Conservation (phyloP, 1,140 invertebrate species). For the Conus betulinus region DNA sequence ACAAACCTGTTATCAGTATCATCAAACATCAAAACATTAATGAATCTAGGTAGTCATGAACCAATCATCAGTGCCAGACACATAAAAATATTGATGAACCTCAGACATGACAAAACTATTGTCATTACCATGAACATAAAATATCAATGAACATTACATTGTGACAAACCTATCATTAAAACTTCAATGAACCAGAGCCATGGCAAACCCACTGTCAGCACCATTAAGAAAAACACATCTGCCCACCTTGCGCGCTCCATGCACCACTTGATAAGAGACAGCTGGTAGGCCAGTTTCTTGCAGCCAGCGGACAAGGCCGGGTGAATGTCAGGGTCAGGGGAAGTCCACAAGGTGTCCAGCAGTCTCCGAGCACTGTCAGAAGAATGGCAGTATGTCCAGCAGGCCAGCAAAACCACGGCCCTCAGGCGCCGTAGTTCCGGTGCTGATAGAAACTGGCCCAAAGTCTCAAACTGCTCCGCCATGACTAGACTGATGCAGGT, state of each 20-base stretch:
- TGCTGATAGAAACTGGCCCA: conserved; percentile 60
- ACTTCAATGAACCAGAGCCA: too few relatives aligned
- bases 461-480: conserved; percentile 56
- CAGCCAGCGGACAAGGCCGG: conserved; percentile 61
- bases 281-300: conserved; percentile 71
- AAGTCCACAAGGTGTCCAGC: conserved; percentile 61
- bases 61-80: too few relatives aligned
- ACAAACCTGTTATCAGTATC: too few relatives aligned
- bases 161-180: too few relatives aligned
- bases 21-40: too few relatives aligned
- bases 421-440: conserved; percentile 68
- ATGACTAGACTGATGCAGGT: conserved; percentile 63
- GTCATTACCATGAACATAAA: too few relatives aligned
- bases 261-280: conserved; percentile 73
- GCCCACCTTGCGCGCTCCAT: conserved; percentile 68
- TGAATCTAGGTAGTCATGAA: too few relatives aligned
- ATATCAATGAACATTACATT: too few relatives aligned
- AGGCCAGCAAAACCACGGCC: conserved; percentile 68
- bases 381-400: conserved; percentile 66
- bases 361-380: conserved; percentile 64
- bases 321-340: conserved; percentile 17
- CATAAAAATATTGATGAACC: too few relatives aligned
- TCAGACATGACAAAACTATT: too few relatives aligned
- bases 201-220: too few relatives aligned
- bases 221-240: neutral